Percentiles rank a stretch among this genome's conserved stretches.
Evolutionary conservation across 2,888 invertebrate species (phyloP).

Genomic region (Athalia circularis): DNA sequence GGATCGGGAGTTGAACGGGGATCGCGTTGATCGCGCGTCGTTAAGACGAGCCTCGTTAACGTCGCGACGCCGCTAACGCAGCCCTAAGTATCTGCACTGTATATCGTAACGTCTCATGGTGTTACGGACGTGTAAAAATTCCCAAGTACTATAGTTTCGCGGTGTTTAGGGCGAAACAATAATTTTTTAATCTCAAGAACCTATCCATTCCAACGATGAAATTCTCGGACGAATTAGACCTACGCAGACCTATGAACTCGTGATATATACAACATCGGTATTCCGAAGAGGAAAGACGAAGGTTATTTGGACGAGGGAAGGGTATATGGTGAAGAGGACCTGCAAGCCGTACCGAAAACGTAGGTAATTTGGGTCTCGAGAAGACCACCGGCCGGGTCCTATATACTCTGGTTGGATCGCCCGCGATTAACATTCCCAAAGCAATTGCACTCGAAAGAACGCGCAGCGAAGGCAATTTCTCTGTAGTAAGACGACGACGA

Average conservation of each 20-base stretch:
- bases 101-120: background rate
- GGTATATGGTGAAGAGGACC: constrained; percentile 48
- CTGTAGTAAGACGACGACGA: constrained; percentile 11
- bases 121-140: background rate
- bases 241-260: background rate
- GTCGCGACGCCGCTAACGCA: constrained; percentile 47
- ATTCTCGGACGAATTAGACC: no score
- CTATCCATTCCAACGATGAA: no score
- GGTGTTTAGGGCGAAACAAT: background rate
- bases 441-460: constrained; percentile 65
- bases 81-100: background rate
- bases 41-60: constrained; percentile 73
- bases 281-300: background rate
- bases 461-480: constrained; percentile 38
- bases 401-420: constrained; percentile 51
- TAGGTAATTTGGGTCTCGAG: constrained; percentile 60
- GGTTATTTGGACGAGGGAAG: background rate
- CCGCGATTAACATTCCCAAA: constrained; percentile 68
- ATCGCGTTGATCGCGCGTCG: constrained; percentile 55
- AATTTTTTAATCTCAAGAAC: background rate
- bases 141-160: background rate
- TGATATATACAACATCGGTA: constrained; percentile 30
- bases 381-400: constrained; percentile 65
- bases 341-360: constrained; percentile 57
- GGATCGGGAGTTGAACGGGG: background rate